Evolutionary conservation across 2,113 vertebrate species (phyloP).

Genomic region (Tychaedon coryphoeus): DNA sequence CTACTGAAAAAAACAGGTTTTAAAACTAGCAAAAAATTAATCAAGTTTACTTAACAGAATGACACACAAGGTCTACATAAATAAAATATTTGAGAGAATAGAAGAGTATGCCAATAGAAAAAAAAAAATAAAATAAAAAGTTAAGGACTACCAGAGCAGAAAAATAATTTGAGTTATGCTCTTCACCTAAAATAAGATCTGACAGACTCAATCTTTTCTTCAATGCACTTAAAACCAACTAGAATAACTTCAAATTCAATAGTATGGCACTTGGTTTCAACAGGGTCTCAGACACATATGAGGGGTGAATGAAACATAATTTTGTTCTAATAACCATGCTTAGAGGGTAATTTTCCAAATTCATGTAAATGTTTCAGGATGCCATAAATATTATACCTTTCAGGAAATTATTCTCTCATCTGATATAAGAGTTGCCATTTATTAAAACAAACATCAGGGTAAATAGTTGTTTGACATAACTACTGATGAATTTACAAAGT

Average conservation of each 20-base stretch:
- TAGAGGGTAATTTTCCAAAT: not conserved
- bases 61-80: not conserved
- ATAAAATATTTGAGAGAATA: not conserved
- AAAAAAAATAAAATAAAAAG: not conserved
- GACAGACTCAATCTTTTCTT: conserved; percentile 36
- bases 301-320: not conserved
- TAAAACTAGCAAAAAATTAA: not conserved
- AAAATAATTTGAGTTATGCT: conserved; percentile 4
- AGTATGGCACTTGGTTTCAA: not conserved
- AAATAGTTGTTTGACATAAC: not conserved
- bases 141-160: not conserved
- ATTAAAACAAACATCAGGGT: not conserved
- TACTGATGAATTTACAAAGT: not conserved
- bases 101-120: not conserved
- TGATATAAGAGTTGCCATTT: not conserved
- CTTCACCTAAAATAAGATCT: conserved; percentile 33
- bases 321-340: not conserved
- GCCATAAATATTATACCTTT: not conserved
- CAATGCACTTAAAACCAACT: not conserved
- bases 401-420: not conserved
- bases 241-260: conserved; percentile 20
- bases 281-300: not conserved
- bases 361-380: not conserved
- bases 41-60: not conserved
- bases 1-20: not conserved